These are phyloP conservation scores for Pseudorhiza aurosa DNA, from an alignment of 30 jellyfish, hydroid and myxozoan species.

Conservation along the genomic window DNA sequence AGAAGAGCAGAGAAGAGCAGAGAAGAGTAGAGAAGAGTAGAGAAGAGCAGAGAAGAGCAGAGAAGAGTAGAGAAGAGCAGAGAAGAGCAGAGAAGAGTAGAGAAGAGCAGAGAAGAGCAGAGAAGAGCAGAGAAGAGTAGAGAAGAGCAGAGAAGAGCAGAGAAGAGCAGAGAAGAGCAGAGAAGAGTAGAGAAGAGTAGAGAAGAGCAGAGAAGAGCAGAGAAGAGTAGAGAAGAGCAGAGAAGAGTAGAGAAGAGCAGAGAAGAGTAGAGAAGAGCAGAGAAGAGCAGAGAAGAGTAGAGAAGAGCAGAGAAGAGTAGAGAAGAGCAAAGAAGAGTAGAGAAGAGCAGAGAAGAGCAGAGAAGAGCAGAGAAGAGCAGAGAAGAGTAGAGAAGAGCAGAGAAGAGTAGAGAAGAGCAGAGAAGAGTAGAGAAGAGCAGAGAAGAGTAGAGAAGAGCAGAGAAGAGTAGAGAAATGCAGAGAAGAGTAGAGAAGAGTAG, in stretches of 20 bases:
- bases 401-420: neutral
- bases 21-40: neutral
- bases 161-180: neutral
- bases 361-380: neutral
- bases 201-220: neutral
- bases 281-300: slow-evolving; percentile 3
- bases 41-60: neutral
- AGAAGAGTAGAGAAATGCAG: neutral
- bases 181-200: neutral
- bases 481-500: neutral
- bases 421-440: neutral
- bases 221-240: neutral
- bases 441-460: slow-evolving; percentile 3
- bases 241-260: slow-evolving; percentile 4
- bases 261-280: slow-evolving; percentile 3
- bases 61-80: neutral
- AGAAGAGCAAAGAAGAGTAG: too few relatives aligned
- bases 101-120: neutral
- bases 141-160: neutral
- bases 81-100: neutral
- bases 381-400: neutral
- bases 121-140: neutral
- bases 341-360: neutral
- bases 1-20: neutral
- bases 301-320: neutral